Base-by-base conservation (phyloP, 1,140 invertebrate species). In the Gonioctena quinquepunctata region DNA sequence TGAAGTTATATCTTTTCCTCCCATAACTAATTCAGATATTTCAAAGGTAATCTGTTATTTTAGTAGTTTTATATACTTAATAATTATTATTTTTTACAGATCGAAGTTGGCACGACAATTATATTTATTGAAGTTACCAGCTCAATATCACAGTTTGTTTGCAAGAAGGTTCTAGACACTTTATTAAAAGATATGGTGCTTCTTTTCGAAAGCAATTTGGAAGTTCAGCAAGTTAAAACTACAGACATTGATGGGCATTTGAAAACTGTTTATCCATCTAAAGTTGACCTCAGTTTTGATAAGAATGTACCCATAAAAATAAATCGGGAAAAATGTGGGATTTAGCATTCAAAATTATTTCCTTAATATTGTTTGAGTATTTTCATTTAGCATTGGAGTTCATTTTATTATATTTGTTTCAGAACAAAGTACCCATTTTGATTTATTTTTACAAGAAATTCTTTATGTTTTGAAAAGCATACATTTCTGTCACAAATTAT, bases 91-190 rank as follows among this genome's bases (percentile, higher is more conserved):
- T 52, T 69, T 52, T 72, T 80, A 11, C 77, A 88, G 88, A 90
- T 90, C 84, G 87, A 88, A 0, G 69, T 82, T 19, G 84, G 86
- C 2, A 93, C 90, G 19, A 89, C 86, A 71, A 80, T 86, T n/a
- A 88, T 94, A 77, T 83, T 95, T 26, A 81, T 94, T 22, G 93
- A 94, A 83, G 92, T 95, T 23, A 94, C 92, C 1, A 92, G 92
- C 69, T 85, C 88, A 16, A 77, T 83, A n/a, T 90, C 87, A 3
- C 84, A 90, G 50, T 86, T 85, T 28, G 82, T 87, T 49, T 93
- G 92, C 81, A 91, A 90, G 80, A 88, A 87, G 72, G 89, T 92
- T 0, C 83, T 93, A 84, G 89, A 93, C 77, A 83, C 87, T 63
- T 81, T 93, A 11, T 79, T 94, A 3, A 85, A 87, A 33, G 89